These are phyloP conservation scores for Thunnus albacares DNA, from an alignment of 2,797 vertebrate genomes.

Conservation along the genomic window DNA sequence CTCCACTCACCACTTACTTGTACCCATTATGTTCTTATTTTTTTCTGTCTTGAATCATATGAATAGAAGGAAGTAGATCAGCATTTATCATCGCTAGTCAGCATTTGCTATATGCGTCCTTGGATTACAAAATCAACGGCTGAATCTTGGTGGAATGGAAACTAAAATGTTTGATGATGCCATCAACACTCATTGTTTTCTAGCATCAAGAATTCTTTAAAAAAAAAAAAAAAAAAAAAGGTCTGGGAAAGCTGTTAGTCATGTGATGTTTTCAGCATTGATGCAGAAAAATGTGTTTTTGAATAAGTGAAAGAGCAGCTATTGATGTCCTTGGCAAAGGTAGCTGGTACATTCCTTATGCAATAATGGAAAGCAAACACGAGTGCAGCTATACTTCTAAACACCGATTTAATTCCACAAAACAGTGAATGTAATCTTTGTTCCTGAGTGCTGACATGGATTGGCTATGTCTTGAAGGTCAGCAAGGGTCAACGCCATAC, in stretches of 20 bases:
- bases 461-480: slow-evolving; percentile 39
- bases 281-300: slow-evolving; percentile 40
- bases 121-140: slow-evolving; percentile 34
- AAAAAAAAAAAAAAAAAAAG: slow-evolving; percentile 3
- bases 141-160: slow-evolving; percentile 7
- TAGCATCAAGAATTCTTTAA: background rate
- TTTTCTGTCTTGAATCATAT: slow-evolving; percentile 42
- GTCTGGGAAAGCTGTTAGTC: slow-evolving; percentile 12
- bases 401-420: slow-evolving; percentile 23
- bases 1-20: slow-evolving; percentile 13
- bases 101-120: slow-evolving; percentile 49
- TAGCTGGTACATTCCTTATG: slow-evolving; percentile 7
- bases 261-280: slow-evolving; percentile 33
- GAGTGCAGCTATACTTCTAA: slow-evolving; percentile 9
- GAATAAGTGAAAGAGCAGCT: slow-evolving; percentile 24
- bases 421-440: slow-evolving; percentile 30
- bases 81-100: slow-evolving; percentile 53
- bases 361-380: slow-evolving; percentile 40
- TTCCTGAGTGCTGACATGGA: slow-evolving; percentile 23
- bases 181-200: slow-evolving; percentile 28
- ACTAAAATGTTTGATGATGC: background rate
- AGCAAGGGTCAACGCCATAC: slow-evolving; percentile 31
- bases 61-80: slow-evolving; percentile 62
- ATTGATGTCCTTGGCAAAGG: slow-evolving; percentile 19
- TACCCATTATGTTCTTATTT: slow-evolving; percentile 36